A percentile compares a stretch with the other conserved stretches of the same genome.
Evolutionary conservation across 2,113 vertebrate species (phyloP).

Genomic region (Hystrix cristata): DNA sequence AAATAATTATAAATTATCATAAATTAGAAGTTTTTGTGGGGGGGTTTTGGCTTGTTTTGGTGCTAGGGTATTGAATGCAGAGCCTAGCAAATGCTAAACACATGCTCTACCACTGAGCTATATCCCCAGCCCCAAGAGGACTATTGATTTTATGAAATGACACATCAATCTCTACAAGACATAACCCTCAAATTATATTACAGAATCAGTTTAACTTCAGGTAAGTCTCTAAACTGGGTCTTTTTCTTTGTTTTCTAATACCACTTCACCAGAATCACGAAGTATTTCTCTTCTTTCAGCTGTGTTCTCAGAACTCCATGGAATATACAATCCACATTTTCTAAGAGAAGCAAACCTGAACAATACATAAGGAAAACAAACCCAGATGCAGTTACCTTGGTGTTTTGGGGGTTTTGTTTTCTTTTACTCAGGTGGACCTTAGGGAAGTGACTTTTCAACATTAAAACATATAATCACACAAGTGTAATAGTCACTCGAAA

Average conservation of each 20-base stretch:
- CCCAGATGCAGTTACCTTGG: constrained; percentile 25
- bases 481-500: constrained; percentile 60
- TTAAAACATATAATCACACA: constrained; percentile 53
- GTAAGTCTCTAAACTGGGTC: constrained; percentile 25
- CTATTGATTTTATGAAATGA: constrained; percentile 65
- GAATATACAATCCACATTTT: constrained; percentile 55
- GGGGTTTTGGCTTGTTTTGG: background rate
- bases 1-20: constrained; percentile 22
- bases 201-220: constrained; percentile 38
- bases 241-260: constrained; percentile 59
- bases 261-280: constrained; percentile 37
- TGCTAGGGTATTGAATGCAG: background rate
- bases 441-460: constrained; percentile 59
- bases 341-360: constrained; percentile 25
- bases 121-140: background rate
- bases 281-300: constrained; percentile 25
- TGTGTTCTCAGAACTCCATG: background rate
- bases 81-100: background rate
- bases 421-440: constrained; percentile 28
- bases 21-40: background rate
- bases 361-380: constrained; percentile 57
- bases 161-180: constrained; percentile 33
- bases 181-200: constrained; percentile 64
- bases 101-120: background rate
- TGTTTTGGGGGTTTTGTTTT: background rate